Base-by-base conservation (phyloP, 2,797 vertebrate genomes). In the Phylloscopus collybita region DNA sequence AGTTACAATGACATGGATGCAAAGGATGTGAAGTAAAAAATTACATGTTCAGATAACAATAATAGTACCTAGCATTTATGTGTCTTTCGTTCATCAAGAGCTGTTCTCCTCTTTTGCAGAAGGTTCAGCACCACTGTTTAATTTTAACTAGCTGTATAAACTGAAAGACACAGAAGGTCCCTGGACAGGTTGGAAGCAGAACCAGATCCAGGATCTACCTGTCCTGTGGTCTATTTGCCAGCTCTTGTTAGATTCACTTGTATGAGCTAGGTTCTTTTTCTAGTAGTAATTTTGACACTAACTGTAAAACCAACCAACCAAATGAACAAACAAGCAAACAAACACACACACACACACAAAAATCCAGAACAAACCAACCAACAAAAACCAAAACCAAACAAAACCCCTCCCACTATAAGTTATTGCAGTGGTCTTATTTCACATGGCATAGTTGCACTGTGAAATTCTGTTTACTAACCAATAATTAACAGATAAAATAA, bases 401-500 rank as follows among this genome's bases (percentile, higher is more conserved):
- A 50, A 70, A 91, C 15, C 25, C 11, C 4, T 25, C 17, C 30
- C 59, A 36, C 49, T 27, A 23, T 17, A 17, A 75, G 6, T 95
- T 89, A 60, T 15, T 93, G 16, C 60, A 91, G 47, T 74, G 54
- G 42, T 93, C 44, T 80, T 92, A 80, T 86, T 96, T 97, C 72
- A 19, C 66, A 79, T 81, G 71, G 13, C 61, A 83, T 61, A 92
- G 65, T 81, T 30, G 23, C 44, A 93, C 40, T 86, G 53, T 44
- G 29, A 72, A 93, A 92, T 95, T 51, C 75, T 38, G 87, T 96
- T 93, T 94, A 90, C 17, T 95, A 80, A 69, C 47, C 94, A 88
- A 90, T 86, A 97, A 97, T 95, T 96, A 97, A 89, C 42, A 94
- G 49, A 92, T 86, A 85, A 94, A 93, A 89, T 86, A 65, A 86